Conservation (phyloP, 2,797 vertebrate species). For the Scyliorhinus canicula region DNA sequence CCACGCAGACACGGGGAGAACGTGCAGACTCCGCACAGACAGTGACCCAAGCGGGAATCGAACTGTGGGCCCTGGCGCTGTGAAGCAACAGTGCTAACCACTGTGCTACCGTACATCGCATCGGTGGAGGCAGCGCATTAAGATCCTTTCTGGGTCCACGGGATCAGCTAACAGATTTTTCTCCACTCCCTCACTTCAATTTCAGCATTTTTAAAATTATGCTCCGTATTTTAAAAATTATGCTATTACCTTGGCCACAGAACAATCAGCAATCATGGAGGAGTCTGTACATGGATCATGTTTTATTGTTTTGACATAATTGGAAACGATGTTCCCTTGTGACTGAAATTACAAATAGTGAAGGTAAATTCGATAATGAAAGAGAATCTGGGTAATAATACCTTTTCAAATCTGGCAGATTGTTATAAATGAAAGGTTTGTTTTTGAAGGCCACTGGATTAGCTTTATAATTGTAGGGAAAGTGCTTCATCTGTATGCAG, state of each 20-base stretch:
- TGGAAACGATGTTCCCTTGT: not conserved
- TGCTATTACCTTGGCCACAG: not conserved
- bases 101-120: too few species aligned
- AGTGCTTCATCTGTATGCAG: not conserved
- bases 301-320: not conserved
- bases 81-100: too few species aligned
- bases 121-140: not conserved
- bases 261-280: not conserved
- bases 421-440: not conserved
- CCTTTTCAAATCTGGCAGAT: not conserved
- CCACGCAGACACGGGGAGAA: too few species aligned
- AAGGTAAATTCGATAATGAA: not conserved
- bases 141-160: too few species aligned
- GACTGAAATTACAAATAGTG: not conserved
- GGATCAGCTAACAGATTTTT: not conserved
- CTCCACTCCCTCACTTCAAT: not conserved
- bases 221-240: not conserved
- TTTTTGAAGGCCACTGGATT: not conserved
- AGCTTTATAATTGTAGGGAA: not conserved
- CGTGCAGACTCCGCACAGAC: too few species aligned
- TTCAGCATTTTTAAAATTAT: not conserved
- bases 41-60: too few species aligned
- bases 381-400: not conserved
- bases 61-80: too few species aligned
- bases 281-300: not conserved